Base-by-base conservation (phyloP, 2,113 vertebrate species). In the Brienomyrus longianalis region DNA sequence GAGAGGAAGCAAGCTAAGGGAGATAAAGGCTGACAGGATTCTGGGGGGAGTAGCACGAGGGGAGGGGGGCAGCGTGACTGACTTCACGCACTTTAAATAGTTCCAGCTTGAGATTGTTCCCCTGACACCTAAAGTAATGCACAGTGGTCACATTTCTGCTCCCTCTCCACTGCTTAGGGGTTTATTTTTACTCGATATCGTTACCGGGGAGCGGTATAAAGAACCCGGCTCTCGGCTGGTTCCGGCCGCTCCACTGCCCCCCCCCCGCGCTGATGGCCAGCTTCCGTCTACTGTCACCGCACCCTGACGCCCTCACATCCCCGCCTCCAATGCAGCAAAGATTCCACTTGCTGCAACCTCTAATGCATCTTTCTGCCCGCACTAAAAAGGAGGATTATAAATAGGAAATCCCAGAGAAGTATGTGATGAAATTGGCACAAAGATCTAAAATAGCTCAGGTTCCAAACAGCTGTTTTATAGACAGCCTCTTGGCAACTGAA, bases 41-140 rank as follows among this genome's bases (percentile, higher is more conserved):
- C 6, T 54, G 5, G 21, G 43, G 83, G 45, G 47, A 85, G 10
- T 47, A 50, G 45, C 83, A 85, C 0, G 31, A n/a, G 59, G 23
- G 23, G 56, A 21, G 27, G 59, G 59, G 19, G 6, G 56, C 7
- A 23, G 8, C 9, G 47, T 13, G 43, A 50, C 45, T 85, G 43
- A 5, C 83, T 85, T 51, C 83, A 31, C 10, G 83, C 83, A 85
- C 83, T 85, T 85, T 85, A 85, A 85, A 85, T 85, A 85, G 83
- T 85, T 85, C 21, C 83, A 50, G 23, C 23, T 45, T 48, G 45
- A 51, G 7, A 27, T 51, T 15, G 45, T 85, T 85, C 83, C 83
- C 83, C 43, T 85, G 45, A 85, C 83, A 85, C 45, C 47, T 48
- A 50, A 85, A 27, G 83, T 85, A 51, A 85, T 85, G 45, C 83